A percentile compares a stretch with the other conserved stretches of the same genome.
These are phyloP conservation scores for Amphimallon solstitiale DNA, from an alignment of 2,888 invertebrate species.

Conservation along the genomic window DNA sequence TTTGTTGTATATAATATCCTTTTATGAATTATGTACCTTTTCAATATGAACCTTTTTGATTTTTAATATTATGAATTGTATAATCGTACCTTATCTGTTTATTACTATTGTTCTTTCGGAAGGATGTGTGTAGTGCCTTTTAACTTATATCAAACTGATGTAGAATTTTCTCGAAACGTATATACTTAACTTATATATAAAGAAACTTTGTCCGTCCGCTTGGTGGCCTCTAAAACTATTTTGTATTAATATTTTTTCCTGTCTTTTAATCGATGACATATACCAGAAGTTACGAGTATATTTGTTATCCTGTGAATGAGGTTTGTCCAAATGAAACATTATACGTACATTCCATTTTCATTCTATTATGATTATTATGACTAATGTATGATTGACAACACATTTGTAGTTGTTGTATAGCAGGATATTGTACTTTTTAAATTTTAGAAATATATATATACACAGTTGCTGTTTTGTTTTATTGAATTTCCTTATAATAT, in stretches of 20 bases:
- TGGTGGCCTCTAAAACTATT: constrained; percentile 28
- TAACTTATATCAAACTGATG: not conserved
- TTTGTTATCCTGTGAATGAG: constrained; percentile 18
- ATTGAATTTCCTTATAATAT: constrained; percentile 14
- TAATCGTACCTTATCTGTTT: constrained; percentile 12
- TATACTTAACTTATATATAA: constrained; percentile 7
- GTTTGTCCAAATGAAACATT: constrained; percentile 12
- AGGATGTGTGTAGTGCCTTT: constrained; percentile 28
- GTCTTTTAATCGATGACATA: constrained; percentile 4
- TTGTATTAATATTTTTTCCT: constrained; percentile 11
- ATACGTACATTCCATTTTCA: constrained; percentile 46
- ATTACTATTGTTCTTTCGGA: not conserved
- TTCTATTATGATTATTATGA: constrained; percentile 36
- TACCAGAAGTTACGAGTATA: constrained; percentile 10
- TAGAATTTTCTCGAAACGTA: not conserved
- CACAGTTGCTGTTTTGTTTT: constrained; percentile 52
- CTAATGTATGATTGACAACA: constrained; percentile 27
- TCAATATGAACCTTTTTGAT: constrained; percentile 4
- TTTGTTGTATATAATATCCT: constrained; percentile 21
- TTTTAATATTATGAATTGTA: constrained; percentile 8
- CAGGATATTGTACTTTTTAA: constrained; percentile 54
- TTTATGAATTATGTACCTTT: constrained; percentile 27
- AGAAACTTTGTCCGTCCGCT: constrained; percentile 29
- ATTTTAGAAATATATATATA: constrained; percentile 59
- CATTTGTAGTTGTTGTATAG: constrained; percentile 53